Evolutionary conservation across 2,113 vertebrate genomes (phyloP), one percentile per base, ranked within the genome.

Genomic region (Seriola rivoliana): DNA sequence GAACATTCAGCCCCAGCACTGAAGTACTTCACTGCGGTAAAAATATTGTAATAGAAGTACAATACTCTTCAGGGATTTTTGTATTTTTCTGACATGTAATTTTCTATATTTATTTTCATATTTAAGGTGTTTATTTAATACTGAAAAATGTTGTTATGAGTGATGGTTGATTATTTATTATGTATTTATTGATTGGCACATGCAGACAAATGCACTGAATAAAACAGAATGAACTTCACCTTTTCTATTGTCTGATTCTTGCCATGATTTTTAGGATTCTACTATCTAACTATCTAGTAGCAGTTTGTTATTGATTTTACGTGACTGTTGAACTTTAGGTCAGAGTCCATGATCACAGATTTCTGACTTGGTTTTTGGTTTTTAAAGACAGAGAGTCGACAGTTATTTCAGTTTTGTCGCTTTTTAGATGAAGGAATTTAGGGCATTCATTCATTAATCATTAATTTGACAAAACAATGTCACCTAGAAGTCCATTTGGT

Each of bases 31-130:
- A 25, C 34, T 73, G 68, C 48, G 74, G 54, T 17, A 17, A 44
- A 72, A 1, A 8, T 12, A 21, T 52, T 70, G 55, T 0, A 38
- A 44, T 19, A 63, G n/a, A 62, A 63, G 25, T 67, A 71, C 58
- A 2, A 12, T n/a, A 36, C 8, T 50, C 6, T 40, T 57, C 58
- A 60, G 44, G 34, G 67, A 62, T 59, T 59, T 69, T 58, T 81
- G 1, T 63, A n/a, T 64, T 78, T 76, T 46, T 44, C 38, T 82
- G 66, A 87, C 29, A 78, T 74, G 13, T 66, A 23, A 8, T 57
- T 81, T 78, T 65, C 3, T 44, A 13, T 86, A 89, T 93, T 92
- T 92, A 93, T 91, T 81, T 75, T 66, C 32, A 1, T 91, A 91
- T 92, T 91, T 92, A 91, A 91, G 4, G 3, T 23, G 5, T 80